These are phyloP conservation scores for Datnioides undecimradiatus DNA, from an alignment of 2,113 vertebrate species.

Conservation along the genomic window DNA sequence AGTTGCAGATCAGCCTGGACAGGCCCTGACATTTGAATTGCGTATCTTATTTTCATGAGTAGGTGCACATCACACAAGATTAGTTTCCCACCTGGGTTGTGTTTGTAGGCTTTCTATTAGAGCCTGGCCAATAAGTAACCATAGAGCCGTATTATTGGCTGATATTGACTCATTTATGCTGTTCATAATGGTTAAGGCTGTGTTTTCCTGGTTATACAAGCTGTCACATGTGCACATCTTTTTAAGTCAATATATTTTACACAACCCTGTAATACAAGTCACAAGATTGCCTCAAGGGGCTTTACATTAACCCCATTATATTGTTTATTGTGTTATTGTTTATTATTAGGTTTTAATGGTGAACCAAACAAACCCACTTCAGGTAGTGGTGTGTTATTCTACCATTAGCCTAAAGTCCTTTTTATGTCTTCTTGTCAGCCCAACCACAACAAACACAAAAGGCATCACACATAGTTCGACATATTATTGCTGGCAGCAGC, in stretches of 20 bases:
- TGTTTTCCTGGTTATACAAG: not conserved
- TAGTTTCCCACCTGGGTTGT: not conserved
- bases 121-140: not conserved
- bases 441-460: constrained; percentile 14
- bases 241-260: no score
- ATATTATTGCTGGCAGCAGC: constrained; percentile 21
- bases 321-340: not conserved
- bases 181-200: not conserved
- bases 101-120: not conserved
- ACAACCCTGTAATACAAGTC: not conserved
- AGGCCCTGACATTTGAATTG: constrained; percentile 54
- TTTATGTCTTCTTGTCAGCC: constrained; percentile 7
- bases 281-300: not conserved
- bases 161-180: not conserved
- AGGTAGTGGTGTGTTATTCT: not conserved
- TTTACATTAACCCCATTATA: not conserved
- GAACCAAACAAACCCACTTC: not conserved
- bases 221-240: not conserved
- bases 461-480: not conserved
- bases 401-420: not conserved
- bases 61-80: constrained; percentile 33
- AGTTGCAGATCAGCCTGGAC: constrained; percentile 40
- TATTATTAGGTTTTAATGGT: not conserved
- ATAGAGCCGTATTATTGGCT: not conserved
- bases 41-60: constrained; percentile 40